Base-by-base conservation (phyloP, 2,113 vertebrate genomes). In the Rhagologus leucostigma region DNA sequence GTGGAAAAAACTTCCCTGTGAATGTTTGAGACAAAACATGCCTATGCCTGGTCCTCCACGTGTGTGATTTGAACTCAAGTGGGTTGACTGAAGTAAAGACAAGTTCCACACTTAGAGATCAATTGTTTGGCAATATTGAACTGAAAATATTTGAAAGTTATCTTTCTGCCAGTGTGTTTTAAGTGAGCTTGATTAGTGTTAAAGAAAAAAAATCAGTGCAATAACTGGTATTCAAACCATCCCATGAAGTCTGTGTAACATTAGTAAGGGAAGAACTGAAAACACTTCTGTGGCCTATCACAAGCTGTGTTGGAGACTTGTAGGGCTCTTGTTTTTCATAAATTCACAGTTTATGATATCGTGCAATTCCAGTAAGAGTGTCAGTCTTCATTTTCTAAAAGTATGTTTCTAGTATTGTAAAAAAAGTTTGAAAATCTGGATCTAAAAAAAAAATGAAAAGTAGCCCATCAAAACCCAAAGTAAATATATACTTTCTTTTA, bases 211-310 rank as follows among this genome's bases (percentile, higher is more conserved):
- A 26, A 10, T 16, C 8, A 79, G 3, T 26, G 16, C 17, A 70
- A 11, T 56, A 64, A 49, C 37, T 74, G 55, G 26, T 81, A 74
- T 55, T 74, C 42, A 80, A 74, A 53, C 20, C 24, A 41, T 4
- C 5, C n/a, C 70, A 32, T 46, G 30, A 76, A 47, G 8, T 23
- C 19, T 29, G 2, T 32, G 6, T 27, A 52, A 6, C 0, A 1
- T 49, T 68, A 53, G 3, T 24, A 90, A 67, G 33, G 46, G n/a
- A 88, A 85, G 27, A 90, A 57, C 16, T 2, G 0, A 60, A 69
- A 76, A 60, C n/a, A 33, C 1, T 9, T 81, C 17, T 13, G 3
- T 75, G 12, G 11, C 12, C 8, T 49, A 17, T 68, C n/a, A 64
- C 19, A 90, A 69, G 19, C 6, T 39, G 6, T 63, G n/a, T 50